These are phyloP conservation scores for Cercopithecus neglectus DNA, from an alignment of 2,797 vertebrate genomes.

Conservation along the genomic window DNA sequence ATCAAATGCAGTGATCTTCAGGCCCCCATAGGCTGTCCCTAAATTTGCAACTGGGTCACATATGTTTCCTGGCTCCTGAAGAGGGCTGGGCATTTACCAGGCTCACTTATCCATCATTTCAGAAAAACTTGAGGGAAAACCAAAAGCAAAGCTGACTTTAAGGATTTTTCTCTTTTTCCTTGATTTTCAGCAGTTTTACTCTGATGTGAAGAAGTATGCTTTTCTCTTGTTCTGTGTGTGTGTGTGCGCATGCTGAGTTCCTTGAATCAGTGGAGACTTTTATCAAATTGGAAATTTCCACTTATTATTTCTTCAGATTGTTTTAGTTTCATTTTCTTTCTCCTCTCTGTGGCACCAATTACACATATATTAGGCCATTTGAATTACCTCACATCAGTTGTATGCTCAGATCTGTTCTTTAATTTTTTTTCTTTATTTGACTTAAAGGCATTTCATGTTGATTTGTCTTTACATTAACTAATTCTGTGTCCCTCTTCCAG, in stretches of 20 bases:
- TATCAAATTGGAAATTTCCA: not conserved
- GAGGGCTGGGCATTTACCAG: not conserved
- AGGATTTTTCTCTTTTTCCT: not conserved
- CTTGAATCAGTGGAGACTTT: not conserved
- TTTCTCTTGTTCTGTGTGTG: not conserved
- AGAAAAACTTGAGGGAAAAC: not conserved
- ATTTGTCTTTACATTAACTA: not conserved
- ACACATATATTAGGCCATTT: not conserved
- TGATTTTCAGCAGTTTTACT: not conserved
- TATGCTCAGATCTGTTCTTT: not conserved
- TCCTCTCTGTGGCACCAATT: not conserved
- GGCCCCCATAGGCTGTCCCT: not conserved
- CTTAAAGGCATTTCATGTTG: not conserved
- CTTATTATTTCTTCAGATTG: not conserved
- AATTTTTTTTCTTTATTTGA: not conserved
- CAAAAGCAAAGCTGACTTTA: not conserved
- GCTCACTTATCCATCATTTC: not conserved
- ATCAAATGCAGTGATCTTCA: not conserved
- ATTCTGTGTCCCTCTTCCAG: not conserved
- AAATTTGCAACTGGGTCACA: not conserved
- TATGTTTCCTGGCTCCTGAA: not conserved
- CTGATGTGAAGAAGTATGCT: not conserved
- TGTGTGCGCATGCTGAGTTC: not conserved
- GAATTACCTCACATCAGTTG: not conserved
- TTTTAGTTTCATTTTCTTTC: not conserved